Evolutionary conservation across 2,113 vertebrate species (phyloP), one percentile per base, ranked within the genome.

Genomic region (Serilophus lunatus): DNA sequence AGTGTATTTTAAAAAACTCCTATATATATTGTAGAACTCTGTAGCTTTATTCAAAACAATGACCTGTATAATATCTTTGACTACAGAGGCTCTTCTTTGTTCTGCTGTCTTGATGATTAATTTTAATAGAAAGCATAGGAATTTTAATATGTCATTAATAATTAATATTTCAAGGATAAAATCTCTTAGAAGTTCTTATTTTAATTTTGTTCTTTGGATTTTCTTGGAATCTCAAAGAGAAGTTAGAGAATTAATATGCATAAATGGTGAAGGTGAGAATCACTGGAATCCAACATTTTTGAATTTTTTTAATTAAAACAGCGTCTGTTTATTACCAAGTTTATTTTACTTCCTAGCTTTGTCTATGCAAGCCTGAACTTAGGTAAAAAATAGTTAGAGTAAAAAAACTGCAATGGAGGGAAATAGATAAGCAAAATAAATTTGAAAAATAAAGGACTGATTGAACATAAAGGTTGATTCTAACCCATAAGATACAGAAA

Each of bases 111-210:
- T 74, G 13, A 53, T 54, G 70, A 88, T 38, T 80, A 68, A 38
- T 56, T 70, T 71, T 81, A 93, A 88, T 60, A 44, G 47, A 71
- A 87, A 83, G 20, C 20, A 74, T 12, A 47, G 14, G 23, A 50
- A 70, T 70, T 82, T 65, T 61, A 64, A 63, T 38, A 54, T 47
- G 42, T 66, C 47, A 81, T 92, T 91, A 93, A 92, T 36, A 79
- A 81, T 57, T 94, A 57, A 75, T 70, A 50, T 71, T 92, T 83
- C 91, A 88, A 86, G 60, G 60, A 80, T 82, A 79, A 83, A 81
- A 74, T 88, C 35, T 83, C 69, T 94, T 70, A 77, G 54, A 92
- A 77, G 35, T 88, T 90, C 79, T 92, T 76, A 10, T 42, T 88
- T 90, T 81, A 66, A 38, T 70, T 74, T 20, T 57, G 16, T 29